phyloP scores from a whole-genome alignment of 2,113 vertebrate genomes.

The Neofelis nebulosa region DNA sequence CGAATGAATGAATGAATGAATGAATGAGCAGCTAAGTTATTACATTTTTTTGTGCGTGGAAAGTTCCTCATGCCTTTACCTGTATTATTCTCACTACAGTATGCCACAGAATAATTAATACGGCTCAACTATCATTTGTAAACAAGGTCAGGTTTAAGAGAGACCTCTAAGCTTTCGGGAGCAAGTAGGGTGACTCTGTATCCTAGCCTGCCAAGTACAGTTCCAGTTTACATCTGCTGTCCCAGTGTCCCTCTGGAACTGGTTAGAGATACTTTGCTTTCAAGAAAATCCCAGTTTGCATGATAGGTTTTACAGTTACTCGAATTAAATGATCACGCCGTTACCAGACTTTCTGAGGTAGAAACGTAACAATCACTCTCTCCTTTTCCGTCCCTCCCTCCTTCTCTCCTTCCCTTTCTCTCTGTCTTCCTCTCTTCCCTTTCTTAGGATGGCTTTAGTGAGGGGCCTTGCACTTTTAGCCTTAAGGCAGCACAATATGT shows the following conservation, averaged over 20 bases:
- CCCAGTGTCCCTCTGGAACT: not conserved
- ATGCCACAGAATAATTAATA: not conserved
- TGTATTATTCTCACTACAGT: not conserved
- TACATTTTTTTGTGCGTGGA: not conserved
- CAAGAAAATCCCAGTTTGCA: not conserved
- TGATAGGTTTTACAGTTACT: not conserved
- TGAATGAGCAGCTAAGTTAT: not conserved
- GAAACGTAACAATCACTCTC: not conserved
- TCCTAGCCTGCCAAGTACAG: not conserved
- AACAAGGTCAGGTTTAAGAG: not conserved
- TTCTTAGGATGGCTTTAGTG: not conserved
- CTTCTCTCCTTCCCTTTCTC: not conserved
- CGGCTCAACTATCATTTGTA: not conserved
- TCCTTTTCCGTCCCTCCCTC: not conserved
- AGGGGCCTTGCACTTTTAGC: not conserved
- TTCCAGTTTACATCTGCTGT: not conserved
- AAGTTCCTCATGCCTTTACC: not conserved
- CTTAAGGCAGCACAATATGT: not conserved
- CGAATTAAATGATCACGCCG: not conserved
- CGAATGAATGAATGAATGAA: not conserved
- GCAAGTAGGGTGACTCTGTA: not conserved
- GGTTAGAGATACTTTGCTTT: not conserved
- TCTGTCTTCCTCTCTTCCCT: not conserved
- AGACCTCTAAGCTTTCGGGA: not conserved
- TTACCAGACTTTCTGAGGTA: not conserved